Conservation (phyloP, 2,113 vertebrate genomes). For the Petrocephalus zakoni region DNA sequence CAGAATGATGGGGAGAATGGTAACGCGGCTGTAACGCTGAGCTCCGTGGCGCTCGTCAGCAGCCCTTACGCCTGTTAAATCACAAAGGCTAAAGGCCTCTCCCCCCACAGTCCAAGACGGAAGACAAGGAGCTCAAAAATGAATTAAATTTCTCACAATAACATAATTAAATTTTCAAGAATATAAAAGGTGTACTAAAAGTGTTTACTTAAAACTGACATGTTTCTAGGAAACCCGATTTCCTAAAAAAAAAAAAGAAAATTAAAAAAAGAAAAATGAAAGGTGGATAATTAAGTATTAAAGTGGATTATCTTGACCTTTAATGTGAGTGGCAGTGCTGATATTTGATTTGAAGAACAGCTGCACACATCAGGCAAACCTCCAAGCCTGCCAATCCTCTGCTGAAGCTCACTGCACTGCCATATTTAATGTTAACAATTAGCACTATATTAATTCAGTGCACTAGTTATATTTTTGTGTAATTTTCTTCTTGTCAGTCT, state of each 20-base stretch:
- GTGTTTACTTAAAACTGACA: background rate
- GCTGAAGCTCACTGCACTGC: background rate
- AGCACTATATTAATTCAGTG: background rate
- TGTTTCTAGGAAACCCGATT: background rate
- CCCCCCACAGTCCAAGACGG: background rate
- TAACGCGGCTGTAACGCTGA: constrained; percentile 22
- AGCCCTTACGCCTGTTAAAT: constrained; percentile 5
- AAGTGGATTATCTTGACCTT: background rate
- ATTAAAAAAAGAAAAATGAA: background rate
- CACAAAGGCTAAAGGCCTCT: background rate
- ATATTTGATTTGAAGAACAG: background rate
- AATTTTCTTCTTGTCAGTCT: background rate
- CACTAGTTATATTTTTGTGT: background rate
- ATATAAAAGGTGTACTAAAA: background rate
- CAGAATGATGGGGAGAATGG: constrained; percentile 44
- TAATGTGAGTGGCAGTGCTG: background rate
- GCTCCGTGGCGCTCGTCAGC: background rate
- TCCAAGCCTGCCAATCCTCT: background rate
- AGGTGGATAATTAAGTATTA: background rate
- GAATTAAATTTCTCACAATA: background rate
- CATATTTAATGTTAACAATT: background rate
- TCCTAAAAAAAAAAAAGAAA: no score
- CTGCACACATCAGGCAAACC: background rate
- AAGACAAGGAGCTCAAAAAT: background rate
- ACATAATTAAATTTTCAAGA: background rate